Conservation (phyloP, 2,797 vertebrate species). For the Hydrolagus colliei region DNA sequence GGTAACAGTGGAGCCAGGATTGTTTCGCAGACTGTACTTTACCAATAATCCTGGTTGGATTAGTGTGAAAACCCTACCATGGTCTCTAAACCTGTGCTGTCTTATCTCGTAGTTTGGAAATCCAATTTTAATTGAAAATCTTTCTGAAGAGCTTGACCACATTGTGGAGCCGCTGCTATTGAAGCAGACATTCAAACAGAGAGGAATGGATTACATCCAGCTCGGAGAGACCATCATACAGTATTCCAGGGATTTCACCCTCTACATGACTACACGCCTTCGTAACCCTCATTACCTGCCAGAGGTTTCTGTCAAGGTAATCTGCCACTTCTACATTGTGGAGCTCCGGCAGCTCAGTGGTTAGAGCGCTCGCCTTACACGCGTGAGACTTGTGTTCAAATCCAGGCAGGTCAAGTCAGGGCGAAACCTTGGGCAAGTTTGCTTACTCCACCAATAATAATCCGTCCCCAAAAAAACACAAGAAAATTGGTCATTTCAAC, state of each 20-base stretch:
- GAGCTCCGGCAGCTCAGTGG: too few relatives aligned
- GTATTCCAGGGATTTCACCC: conserved; percentile 50
- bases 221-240: conserved; percentile 44
- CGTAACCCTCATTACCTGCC: conserved; percentile 53
- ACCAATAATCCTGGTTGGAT: too few relatives aligned
- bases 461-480: too few relatives aligned
- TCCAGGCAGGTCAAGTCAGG: too few relatives aligned
- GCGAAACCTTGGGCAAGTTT: too few relatives aligned
- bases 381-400: too few relatives aligned
- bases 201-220: conserved; percentile 41
- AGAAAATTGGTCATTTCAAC: too few relatives aligned
- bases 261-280: conserved; percentile 47
- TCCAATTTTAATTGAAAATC: conserved; percentile 44
- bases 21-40: too few relatives aligned
- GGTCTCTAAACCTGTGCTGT: not conserved
- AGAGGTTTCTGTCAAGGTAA: conserved; percentile 51
- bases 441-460: too few relatives aligned
- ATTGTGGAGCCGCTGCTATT: conserved; percentile 36
- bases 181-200: conserved; percentile 46
- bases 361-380: too few relatives aligned
- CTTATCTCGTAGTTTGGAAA: conserved; percentile 41
- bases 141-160: conserved; percentile 44
- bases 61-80: too few relatives aligned
- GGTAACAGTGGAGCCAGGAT: too few relatives aligned
- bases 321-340: not conserved